Evolutionary conservation across 2,797 vertebrate species (phyloP).

Genomic region (Champsocephalus esox): DNA sequence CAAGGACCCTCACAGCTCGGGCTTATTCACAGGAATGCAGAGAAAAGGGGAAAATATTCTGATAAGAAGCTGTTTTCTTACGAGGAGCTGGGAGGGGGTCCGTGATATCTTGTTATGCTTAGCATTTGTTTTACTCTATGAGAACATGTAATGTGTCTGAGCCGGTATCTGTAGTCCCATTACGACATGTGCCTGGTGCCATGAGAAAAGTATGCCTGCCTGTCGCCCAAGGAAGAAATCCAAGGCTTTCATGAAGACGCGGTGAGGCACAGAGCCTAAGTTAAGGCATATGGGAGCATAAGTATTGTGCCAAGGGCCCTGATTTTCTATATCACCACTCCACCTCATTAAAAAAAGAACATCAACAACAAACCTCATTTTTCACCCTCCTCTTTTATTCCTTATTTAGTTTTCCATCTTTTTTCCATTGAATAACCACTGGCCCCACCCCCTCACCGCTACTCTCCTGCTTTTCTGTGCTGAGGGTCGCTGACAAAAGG

Average conservation of each 20-base stretch:
- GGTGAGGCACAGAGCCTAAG: slow-evolving; percentile 43
- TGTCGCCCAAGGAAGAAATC: slow-evolving; percentile 49
- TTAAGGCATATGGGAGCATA: slow-evolving; percentile 2
- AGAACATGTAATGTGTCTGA: slow-evolving; percentile 77
- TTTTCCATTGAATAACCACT: slow-evolving; percentile 56
- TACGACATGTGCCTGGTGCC: slow-evolving; percentile 72
- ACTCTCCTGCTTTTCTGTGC: slow-evolving; percentile 87
- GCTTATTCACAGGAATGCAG: slow-evolving; percentile 59
- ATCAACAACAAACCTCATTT: slow-evolving; percentile 62
- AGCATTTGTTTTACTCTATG: slow-evolving; percentile 73
- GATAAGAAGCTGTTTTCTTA: slow-evolving; percentile 82
- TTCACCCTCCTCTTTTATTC: slow-evolving; percentile 52
- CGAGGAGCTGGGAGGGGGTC: slow-evolving; percentile 50
- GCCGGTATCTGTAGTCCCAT: slow-evolving; percentile 79
- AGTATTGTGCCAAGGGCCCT: slow-evolving; percentile 15
- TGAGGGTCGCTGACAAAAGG: slow-evolving; percentile 94
- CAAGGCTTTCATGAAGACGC: slow-evolving; percentile 35
- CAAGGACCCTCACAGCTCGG: slow-evolving; percentile 67
- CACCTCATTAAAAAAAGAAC: slow-evolving; percentile 72
- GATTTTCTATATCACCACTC: slow-evolving; percentile 46
- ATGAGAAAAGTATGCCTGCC: slow-evolving; percentile 70
- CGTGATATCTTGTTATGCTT: slow-evolving; percentile 75
- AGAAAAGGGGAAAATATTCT: slow-evolving; percentile 72
- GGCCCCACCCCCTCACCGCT: slow-evolving; percentile 62
- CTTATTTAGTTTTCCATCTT: slow-evolving; percentile 60